phyloP scores from a whole-genome alignment of 2,113 vertebrate genomes.

The Myocastor coypus region DNA sequence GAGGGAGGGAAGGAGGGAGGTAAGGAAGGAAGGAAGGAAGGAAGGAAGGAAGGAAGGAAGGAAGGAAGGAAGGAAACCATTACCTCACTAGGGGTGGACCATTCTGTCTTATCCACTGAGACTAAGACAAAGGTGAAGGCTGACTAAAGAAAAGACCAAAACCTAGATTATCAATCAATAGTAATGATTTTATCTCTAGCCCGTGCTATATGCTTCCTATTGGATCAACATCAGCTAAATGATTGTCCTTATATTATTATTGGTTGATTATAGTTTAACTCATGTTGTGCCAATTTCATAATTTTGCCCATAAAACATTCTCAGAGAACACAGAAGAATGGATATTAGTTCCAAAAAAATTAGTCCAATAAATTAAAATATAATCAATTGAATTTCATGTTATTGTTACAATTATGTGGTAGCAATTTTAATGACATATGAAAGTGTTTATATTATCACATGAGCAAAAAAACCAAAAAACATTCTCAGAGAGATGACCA shows the following conservation, averaged over 20 bases:
- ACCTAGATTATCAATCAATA: not conserved
- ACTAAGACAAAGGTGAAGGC: not conserved
- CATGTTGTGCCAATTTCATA: not conserved
- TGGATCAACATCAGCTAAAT: not conserved
- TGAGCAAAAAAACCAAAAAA: not conserved
- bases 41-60: no score
- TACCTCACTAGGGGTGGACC: not conserved
- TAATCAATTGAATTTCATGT: not conserved
- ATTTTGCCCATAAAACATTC: not conserved
- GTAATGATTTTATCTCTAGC: not conserved
- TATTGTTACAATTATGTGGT: slow-evolving; percentile 36
- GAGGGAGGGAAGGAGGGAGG: no score
- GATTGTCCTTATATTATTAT: not conserved
- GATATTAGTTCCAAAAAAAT: not conserved
- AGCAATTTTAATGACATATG: slow-evolving; percentile 49
- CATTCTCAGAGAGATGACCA: not conserved
- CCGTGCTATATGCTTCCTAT: not conserved
- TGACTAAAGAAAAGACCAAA: not conserved
- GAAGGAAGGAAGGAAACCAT: not conserved
- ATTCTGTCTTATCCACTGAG: not conserved
- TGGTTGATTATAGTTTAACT: not conserved
- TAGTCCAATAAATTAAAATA: slow-evolving; percentile 26
- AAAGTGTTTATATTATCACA: slow-evolving; percentile 43
- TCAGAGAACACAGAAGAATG: not conserved
- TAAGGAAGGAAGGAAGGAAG: no score